These are phyloP conservation scores for Mya arenaria DNA, from an alignment of 1,140 invertebrate genomes.

Conservation along the genomic window DNA sequence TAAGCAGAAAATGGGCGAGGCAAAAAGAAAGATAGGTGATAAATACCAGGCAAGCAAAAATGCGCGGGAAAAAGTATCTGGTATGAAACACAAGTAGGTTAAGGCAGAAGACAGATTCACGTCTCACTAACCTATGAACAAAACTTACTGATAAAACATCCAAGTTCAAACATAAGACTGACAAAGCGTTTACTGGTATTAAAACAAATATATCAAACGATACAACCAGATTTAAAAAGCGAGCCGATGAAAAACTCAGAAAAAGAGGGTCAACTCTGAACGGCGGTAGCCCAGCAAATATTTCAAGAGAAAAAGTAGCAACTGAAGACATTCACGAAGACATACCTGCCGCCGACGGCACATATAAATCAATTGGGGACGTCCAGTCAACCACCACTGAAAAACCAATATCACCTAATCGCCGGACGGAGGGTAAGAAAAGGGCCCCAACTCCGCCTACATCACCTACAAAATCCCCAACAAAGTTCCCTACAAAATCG, in stretches of 20 bases:
- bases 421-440: too few species aligned
- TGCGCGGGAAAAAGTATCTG: conserved; percentile 80
- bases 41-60: conserved; percentile 24
- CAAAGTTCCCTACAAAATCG: too few species aligned
- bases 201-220: conserved; percentile 40
- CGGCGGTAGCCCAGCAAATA: too few species aligned
- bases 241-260: conserved; percentile 32
- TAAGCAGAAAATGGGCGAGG: conserved; percentile 30
- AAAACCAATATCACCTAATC: too few species aligned
- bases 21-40: conserved; percentile 27
- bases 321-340: too few species aligned
- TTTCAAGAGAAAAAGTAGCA: too few species aligned
- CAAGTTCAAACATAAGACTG: conserved; percentile 20
- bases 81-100: conserved; percentile 33
- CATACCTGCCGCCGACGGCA: too few species aligned
- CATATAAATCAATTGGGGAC: too few species aligned
- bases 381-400: too few species aligned
- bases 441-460: too few species aligned
- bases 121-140: not conserved
- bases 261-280: too few species aligned
- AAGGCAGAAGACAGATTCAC: conserved; percentile 25
- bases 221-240: conserved; percentile 34
- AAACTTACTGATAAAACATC: conserved; percentile 29
- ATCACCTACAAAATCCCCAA: too few species aligned
- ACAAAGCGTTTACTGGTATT: conserved; percentile 80